Conservation (phyloP, 2,888 invertebrate species). For the Mylabris sibirica region DNA sequence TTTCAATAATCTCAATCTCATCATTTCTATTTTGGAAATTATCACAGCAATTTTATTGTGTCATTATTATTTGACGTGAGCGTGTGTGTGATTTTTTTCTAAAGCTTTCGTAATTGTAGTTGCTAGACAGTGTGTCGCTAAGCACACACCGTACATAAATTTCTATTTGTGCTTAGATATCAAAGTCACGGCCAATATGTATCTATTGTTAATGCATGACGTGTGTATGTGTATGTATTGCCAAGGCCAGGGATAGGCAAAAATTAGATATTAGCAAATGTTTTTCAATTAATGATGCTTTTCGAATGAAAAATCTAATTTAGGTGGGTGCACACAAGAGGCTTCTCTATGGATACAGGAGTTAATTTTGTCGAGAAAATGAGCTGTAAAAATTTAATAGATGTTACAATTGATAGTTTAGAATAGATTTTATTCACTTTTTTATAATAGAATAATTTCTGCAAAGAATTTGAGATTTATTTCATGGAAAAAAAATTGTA, state of each 20-base stretch:
- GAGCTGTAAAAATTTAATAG: not conserved
- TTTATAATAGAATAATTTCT: not conserved
- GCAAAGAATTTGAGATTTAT: not conserved
- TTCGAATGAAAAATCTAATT: conserved; percentile 37
- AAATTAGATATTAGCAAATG: conserved; percentile 43
- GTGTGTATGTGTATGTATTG: conserved; percentile 36
- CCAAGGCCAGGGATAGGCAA: conserved; percentile 45
- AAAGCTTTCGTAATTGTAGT: conserved; percentile 21
- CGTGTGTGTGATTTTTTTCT: not conserved
- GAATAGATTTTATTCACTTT: not conserved
- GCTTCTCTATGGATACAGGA: not conserved
- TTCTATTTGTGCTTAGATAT: conserved; percentile 34
- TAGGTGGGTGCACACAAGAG: conserved; percentile 1
- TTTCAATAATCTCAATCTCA: not conserved
- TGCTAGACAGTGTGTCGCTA: conserved; percentile 47
- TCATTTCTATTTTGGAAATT: not conserved
- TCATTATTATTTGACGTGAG: not conserved
- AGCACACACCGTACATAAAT: conserved; percentile 29
- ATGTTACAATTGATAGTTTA: not conserved
- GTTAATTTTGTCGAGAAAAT: not conserved
- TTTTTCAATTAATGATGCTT: conserved; percentile 41
- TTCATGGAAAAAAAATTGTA: not conserved
- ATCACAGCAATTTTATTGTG: not conserved
- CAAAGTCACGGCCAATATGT: conserved; percentile 49
- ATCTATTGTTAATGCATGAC: conserved; percentile 46